Evolutionary conservation across 2,888 invertebrate species (phyloP), one percentile per base, ranked within the genome.

Genomic region (Hydroisotoma schaefferi): DNA sequence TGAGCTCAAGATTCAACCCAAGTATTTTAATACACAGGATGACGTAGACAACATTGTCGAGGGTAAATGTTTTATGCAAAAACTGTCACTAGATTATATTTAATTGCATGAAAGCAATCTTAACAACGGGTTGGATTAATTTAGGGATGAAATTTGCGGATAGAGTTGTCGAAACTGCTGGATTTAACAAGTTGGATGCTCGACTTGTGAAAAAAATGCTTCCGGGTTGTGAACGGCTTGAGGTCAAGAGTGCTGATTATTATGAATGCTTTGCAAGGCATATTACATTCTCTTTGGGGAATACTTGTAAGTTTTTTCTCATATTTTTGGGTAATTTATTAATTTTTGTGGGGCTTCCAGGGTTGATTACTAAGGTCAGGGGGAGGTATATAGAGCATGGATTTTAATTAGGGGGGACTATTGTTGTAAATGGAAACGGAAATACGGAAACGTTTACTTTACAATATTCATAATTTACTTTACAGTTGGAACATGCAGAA

Each of bases 401-500:
- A n/a, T n/a, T n/a, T n/a, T n/a, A n/a, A n/a, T n/a, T n/a, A n/a
- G n/a, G n/a, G n/a, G n/a, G n/a, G n/a, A n/a, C n/a, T n/a, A n/a
- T n/a, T n/a, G n/a, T n/a, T n/a, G n/a, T n/a, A n/a, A n/a, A n/a
- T n/a, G n/a, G n/a, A n/a, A n/a, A n/a, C n/a, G n/a, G n/a, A n/a
- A n/a, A n/a, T n/a, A n/a, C n/a, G n/a, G n/a, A n/a, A n/a, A n/a
- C n/a, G n/a, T n/a, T n/a, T n/a, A n/a, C n/a, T n/a, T n/a, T n/a
- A n/a, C n/a, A n/a, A n/a, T n/a, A n/a, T n/a, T n/a, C n/a, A n/a
- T 46, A 26, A 15, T 6, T 22, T 22, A 46, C 25, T 46, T 27
- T 49, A 27, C 12, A 49, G 49, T 27, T 15, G 49, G 49, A 27
- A 49, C 49, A 18, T 49, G 49, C 20, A 27, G 49, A 15, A 49